Evolutionary conservation across 2,888 invertebrate species (phyloP).

Genomic region (Cheiracanthium punctorium): DNA sequence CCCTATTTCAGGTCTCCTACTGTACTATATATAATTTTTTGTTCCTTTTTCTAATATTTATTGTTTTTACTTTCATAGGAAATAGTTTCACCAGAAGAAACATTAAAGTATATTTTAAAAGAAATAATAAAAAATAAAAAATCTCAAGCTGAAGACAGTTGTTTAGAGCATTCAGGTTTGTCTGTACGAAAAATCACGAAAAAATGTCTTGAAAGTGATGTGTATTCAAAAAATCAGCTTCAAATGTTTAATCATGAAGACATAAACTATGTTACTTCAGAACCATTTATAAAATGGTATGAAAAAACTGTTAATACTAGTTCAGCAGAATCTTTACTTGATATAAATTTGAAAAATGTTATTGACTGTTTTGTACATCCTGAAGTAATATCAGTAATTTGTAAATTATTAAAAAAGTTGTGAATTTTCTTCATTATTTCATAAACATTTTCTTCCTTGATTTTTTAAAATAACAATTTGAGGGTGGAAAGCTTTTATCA

Average conservation of each 20-base stretch:
- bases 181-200: conserved; percentile 23
- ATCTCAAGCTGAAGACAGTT: background rate
- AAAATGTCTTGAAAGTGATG: conserved; percentile 13
- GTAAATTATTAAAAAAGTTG: conserved; percentile 25
- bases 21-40: no score
- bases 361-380: conserved; percentile 70
- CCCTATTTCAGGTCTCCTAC: no score
- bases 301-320: background rate
- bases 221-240: conserved; percentile 10
- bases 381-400: conserved; percentile 64
- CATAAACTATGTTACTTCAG: conserved; percentile 1
- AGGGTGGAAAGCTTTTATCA: no score
- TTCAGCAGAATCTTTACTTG: background rate
- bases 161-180: background rate
- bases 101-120: conserved; percentile 29
- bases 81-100: conserved; percentile 73
- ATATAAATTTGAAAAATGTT: conserved; percentile 39
- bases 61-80: conserved; percentile 23
- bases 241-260: conserved; percentile 12
- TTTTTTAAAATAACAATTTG: background rate
- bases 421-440: no score
- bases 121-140: conserved; percentile 16
- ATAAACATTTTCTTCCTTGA: background rate
- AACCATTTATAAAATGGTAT: conserved; percentile 35
- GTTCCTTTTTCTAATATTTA: no score